phyloP scores from a whole-genome alignment of 2,888 invertebrate species.

The Chymomyza fuscimana region DNA sequence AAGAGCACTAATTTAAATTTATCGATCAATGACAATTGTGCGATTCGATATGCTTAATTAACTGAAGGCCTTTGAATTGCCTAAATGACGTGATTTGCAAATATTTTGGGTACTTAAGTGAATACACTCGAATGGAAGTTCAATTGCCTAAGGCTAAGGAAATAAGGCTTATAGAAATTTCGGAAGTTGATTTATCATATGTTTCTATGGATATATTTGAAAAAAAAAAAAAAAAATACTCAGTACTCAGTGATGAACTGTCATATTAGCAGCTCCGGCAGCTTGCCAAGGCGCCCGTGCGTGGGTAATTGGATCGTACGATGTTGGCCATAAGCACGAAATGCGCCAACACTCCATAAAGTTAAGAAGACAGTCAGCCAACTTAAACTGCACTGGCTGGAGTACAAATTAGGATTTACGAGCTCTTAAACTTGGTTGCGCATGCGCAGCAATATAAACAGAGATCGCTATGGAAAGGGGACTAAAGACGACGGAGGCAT shows the following conservation, averaged over 20 bases:
- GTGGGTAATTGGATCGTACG: slow-evolving; percentile 4
- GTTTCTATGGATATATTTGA: neutral
- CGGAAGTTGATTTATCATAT: slow-evolving; percentile 8
- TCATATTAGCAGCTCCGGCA: neutral
- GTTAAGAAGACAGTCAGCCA: slow-evolving; percentile 26
- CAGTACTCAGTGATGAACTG: neutral
- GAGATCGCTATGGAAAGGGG: neutral
- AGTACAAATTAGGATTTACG: slow-evolving; percentile 49
- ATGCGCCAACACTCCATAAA: slow-evolving; percentile 12
- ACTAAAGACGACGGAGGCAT: neutral
- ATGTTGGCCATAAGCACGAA: slow-evolving; percentile 8
- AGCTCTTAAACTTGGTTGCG: slow-evolving; percentile 11
- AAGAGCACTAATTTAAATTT: slow-evolving; percentile 7
- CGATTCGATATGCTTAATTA: slow-evolving; percentile 41
- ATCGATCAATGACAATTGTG: slow-evolving; percentile 15
- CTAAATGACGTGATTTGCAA: slow-evolving; percentile 3
- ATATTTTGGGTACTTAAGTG: neutral
- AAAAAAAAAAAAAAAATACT: neutral
- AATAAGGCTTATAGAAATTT: neutral
- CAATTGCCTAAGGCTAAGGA: slow-evolving; percentile 8
- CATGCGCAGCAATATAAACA: neutral
- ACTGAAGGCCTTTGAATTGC: slow-evolving; percentile 54
- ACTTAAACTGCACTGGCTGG: slow-evolving; percentile 29
- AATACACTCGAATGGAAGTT: neutral
- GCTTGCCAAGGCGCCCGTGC: neutral